Conservation (phyloP, 2,113 vertebrate genomes). For the Arenaria interpres region DNA sequence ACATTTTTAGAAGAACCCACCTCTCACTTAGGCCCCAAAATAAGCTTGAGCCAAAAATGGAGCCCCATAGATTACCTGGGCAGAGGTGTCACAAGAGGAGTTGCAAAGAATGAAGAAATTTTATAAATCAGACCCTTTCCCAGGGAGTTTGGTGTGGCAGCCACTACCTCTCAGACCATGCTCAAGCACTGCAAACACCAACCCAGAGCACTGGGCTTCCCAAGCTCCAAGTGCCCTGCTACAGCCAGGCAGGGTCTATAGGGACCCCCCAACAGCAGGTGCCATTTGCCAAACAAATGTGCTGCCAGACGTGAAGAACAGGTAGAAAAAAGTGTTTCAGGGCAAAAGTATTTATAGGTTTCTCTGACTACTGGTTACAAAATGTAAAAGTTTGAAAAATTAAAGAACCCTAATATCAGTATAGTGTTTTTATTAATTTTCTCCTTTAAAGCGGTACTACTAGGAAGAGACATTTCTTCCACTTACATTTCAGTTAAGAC, state of each 20-base stretch:
- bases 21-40: not conserved
- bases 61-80: not conserved
- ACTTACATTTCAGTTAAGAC: not conserved
- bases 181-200: not conserved
- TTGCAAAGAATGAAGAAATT: not conserved
- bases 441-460: not conserved
- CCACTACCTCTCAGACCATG: fast-evolving
- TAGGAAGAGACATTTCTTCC: not conserved
- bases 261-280: fast-evolving
- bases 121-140: not conserved
- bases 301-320: not conserved
- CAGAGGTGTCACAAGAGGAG: not conserved
- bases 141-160: not conserved
- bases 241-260: fast-evolving
- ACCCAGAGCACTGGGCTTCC: not conserved
- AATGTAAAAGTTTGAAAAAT: not conserved
- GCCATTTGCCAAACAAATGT: not conserved
- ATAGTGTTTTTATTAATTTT: not conserved
- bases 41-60: not conserved
- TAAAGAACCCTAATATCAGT: not conserved
- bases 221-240: fast-evolving
- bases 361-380: not conserved
- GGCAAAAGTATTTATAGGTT: not conserved
- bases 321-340: not conserved
- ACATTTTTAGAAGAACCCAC: not conserved